Conservation (phyloP, 2,113 vertebrate genomes). For the Hemiprocne comata region DNA sequence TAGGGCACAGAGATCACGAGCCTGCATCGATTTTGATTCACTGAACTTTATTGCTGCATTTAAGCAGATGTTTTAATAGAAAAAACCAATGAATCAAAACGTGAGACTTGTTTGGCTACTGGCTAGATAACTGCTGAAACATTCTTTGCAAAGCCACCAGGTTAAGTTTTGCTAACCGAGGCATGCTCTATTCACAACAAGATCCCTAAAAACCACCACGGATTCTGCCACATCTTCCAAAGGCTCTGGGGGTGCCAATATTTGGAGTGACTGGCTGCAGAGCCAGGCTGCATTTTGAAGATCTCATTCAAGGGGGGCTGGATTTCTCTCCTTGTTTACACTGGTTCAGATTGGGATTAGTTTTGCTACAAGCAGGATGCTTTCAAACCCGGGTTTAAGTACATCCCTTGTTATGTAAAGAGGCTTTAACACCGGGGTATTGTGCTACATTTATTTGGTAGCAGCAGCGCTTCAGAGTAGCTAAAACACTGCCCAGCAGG, state of each 20-base stretch:
- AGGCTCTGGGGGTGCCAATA: background rate
- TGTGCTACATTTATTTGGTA: background rate
- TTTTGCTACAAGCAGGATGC: background rate
- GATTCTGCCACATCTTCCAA: accelerated
- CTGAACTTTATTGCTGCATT: background rate
- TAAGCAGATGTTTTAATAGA: background rate
- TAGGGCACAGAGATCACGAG: background rate
- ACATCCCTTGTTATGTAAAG: accelerated
- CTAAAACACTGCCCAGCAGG: background rate
- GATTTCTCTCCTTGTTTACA: background rate
- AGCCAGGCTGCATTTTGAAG: background rate
- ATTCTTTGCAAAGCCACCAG: background rate
- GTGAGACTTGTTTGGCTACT: background rate
- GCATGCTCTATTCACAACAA: background rate
- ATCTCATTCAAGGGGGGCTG: background rate
- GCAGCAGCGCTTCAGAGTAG: background rate
- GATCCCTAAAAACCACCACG: background rate
- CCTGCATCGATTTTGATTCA: background rate
- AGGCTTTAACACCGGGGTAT: background rate
- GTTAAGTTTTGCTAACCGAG: background rate
- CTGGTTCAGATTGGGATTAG: background rate
- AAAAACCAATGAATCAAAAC: background rate
- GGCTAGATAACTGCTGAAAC: background rate
- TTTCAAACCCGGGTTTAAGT: background rate
- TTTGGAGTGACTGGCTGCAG: background rate